Base-by-base conservation (phyloP, 2,888 invertebrate species). In the Geotrupes spiniger region DNA sequence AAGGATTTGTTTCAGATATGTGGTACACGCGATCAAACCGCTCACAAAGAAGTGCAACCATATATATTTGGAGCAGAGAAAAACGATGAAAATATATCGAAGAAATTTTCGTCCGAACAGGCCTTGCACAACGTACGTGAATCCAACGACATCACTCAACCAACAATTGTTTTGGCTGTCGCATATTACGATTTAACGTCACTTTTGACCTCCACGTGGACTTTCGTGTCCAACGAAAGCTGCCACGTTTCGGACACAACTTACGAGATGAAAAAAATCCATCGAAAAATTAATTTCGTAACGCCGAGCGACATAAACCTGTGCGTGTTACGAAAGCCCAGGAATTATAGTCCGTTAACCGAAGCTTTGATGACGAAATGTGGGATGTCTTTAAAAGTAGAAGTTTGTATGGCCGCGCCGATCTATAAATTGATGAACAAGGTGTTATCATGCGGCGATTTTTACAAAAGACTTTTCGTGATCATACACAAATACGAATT, bases 351-450 rank as follows among this genome's bases (percentile, higher is more conserved):
- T 38, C 59, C 60, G 0, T 36, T 64, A 39, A 47, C 43, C 4
- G 63, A 64, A 37, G 37, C 10, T 4, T 21, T 54, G 10, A 33
- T 64, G 8, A 33, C 51, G 3, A 44, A 44, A 8, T 47, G 21
- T 15, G 58, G 53, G 4, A 60, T 60, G 5, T 44, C 42, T 12
- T 48, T 64, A 38, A 53, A 60, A 36, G 44, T 63, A n/a, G 59
- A 61, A 45, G 52, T 58, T 1, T 52, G 49, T 36, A 50, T 61
- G 31, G 45, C 37, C 12, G 54, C 52, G 2, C 56, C 59, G 0
- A 17, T 52, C 6, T 33, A 41, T 17, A 11, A 45, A 8, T 41
- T 49, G 26, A 46, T 17, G 1, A 28, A 26, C 14, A n/a, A 31
- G n/a, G 27, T 47, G 17, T 40, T 52, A 2, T 14, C 28, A 4